Conservation (phyloP, 1,140 invertebrate genomes). For the Zaprionus taronus region DNA sequence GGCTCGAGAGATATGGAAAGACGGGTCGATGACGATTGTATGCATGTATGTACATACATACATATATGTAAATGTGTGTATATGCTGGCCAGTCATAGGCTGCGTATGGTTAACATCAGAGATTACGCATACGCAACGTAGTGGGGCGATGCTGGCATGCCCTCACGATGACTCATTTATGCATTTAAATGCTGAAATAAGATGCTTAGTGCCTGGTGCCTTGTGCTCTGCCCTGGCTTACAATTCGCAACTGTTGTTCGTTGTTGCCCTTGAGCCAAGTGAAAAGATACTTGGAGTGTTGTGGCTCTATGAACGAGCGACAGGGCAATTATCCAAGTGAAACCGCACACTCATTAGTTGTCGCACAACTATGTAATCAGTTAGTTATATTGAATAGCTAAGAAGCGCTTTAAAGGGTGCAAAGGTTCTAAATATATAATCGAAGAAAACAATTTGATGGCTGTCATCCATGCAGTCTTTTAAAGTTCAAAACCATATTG, state of each 20-base stretch:
- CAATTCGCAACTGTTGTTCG: background rate
- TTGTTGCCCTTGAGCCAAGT: constrained; percentile 17
- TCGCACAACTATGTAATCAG: background rate
- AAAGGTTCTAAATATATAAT: background rate
- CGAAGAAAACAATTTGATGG: background rate
- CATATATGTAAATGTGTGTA: background rate
- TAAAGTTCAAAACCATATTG: background rate
- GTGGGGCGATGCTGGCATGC: constrained; percentile 3
- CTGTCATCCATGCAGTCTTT: background rate
- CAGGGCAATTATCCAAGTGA: constrained; percentile 10
- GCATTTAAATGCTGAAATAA: constrained; percentile 39
- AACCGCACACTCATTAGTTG: constrained; percentile 3
- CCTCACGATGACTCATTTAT: constrained; percentile 40
- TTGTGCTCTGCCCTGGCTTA: background rate
- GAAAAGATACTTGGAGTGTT: constrained; percentile 14
- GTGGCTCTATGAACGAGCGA: background rate
- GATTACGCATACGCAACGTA: constrained; percentile 71
- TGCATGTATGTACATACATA: background rate
- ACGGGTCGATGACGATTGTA: background rate
- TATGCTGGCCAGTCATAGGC: constrained; percentile 16
- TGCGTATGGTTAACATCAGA: constrained; percentile 65
- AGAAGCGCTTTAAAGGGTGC: background rate
- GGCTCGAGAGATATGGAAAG: background rate
- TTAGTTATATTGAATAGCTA: background rate
- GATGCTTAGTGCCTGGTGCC: constrained; percentile 11